phyloP scores from a whole-genome alignment of 2,797 vertebrate genomes.

The Sebastes elongatus region DNA sequence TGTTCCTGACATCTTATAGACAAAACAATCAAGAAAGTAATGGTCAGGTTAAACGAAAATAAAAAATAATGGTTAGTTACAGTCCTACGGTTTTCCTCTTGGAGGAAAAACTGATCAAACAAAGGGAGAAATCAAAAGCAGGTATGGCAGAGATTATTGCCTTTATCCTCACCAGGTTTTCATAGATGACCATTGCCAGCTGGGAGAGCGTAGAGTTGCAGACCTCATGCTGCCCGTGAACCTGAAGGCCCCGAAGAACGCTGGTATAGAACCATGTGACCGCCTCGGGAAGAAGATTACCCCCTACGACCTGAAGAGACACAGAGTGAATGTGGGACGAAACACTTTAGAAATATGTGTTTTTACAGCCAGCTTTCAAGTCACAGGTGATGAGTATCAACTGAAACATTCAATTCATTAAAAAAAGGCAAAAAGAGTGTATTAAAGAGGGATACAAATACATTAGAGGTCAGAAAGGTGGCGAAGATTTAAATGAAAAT shows the following conservation, averaged over 20 bases:
- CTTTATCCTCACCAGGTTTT: conserved; percentile 88
- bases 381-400: background rate
- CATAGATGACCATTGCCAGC: conserved; percentile 94
- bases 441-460: background rate
- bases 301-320: conserved; percentile 84
- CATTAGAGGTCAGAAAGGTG: background rate
- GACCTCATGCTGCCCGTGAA: conserved; percentile 94
- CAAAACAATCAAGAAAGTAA: background rate
- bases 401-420: background rate
- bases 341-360: background rate
- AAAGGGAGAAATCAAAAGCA: background rate
- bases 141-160: background rate
- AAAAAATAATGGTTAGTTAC: background rate
- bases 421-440: background rate
- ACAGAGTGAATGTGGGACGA: background rate
- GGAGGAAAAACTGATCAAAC: background rate
- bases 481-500: background rate
- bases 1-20: background rate
- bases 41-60: background rate
- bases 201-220: conserved; percentile 90
- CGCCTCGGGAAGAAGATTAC: conserved; percentile 90
- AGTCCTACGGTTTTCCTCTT: background rate
- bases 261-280: conserved; percentile 93
- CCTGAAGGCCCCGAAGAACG: conserved; percentile 90
- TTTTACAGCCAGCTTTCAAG: background rate